phyloP scores from a whole-genome alignment of 2,888 invertebrate species.

The Antheraea assamensis region DNA sequence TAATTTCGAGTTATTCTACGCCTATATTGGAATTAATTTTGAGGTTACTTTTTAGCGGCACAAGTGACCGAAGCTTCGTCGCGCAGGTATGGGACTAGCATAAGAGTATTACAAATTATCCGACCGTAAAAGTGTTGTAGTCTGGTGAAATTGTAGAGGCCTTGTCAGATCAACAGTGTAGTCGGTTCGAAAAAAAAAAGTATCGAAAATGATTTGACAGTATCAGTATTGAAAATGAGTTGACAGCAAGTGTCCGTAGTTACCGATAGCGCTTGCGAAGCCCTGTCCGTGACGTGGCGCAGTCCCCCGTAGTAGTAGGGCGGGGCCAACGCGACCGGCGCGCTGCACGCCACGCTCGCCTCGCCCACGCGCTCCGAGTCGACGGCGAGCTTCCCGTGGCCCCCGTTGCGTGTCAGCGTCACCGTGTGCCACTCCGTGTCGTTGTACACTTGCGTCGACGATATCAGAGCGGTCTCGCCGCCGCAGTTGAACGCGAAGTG shows the following conservation, averaged over 20 bases:
- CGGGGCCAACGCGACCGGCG: slow-evolving; percentile 82
- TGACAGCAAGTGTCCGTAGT: slow-evolving; percentile 19
- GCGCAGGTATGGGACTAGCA: no score
- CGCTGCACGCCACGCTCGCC: slow-evolving; percentile 70
- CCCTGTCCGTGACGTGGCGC: slow-evolving; percentile 59
- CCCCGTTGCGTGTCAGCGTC: slow-evolving; percentile 84
- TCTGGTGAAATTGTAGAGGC: no score
- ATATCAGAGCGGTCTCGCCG: slow-evolving; percentile 81
- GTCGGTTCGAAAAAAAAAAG: no score
- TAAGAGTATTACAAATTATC: no score
- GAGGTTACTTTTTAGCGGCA: no score
- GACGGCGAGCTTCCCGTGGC: slow-evolving; percentile 85
- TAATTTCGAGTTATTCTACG: no score
- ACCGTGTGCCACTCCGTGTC: slow-evolving; percentile 92
- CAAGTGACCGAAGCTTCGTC: no score
- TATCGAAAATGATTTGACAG: no score
- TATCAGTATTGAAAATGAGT: not conserved
- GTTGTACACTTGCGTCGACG: slow-evolving; percentile 82
- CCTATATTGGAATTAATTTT: no score
- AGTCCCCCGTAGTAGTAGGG: slow-evolving; percentile 94
- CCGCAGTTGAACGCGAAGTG: slow-evolving; percentile 89
- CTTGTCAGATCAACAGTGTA: no score
- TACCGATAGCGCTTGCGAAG: slow-evolving; percentile 52
- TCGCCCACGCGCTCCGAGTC: slow-evolving; percentile 82
- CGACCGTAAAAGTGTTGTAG: no score